A percentile compares a stretch with the other conserved stretches of the same genome.
Evolutionary conservation across 1,140 invertebrate species (phyloP).

Genomic region (Trichomalopsis sarcophagae): DNA sequence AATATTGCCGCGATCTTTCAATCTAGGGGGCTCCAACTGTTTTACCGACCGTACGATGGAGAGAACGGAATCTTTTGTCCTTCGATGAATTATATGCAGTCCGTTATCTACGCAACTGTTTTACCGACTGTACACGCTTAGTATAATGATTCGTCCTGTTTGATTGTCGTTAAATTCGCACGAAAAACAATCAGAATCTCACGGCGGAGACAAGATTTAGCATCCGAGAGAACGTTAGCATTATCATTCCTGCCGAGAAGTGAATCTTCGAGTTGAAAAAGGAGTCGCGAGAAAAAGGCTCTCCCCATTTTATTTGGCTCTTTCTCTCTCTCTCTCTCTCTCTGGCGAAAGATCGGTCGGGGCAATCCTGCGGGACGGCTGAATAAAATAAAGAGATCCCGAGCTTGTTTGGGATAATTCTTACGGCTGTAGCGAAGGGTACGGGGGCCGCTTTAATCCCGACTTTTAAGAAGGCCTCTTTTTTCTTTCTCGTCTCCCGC

Average conservation of each 20-base stretch:
- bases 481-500: conserved; percentile 16
- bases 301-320: conserved; percentile 29
- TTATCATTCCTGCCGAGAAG: neutral
- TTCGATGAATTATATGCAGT: no score
- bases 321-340: conserved; percentile 24
- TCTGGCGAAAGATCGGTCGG: conserved; percentile 37
- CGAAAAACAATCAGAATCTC: no score
- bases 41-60: no score
- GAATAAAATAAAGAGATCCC: conserved; percentile 64
- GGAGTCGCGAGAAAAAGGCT: conserved; percentile 23
- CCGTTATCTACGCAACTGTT: no score
- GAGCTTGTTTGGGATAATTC: conserved; percentile 52
- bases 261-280: conserved; percentile 8
- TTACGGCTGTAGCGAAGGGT: conserved; percentile 14
- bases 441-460: conserved; percentile 66
- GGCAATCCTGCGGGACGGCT: conserved; percentile 52
- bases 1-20: neutral
- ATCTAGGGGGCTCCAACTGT: neutral
- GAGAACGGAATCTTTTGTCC: no score
- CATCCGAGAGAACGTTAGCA: neutral
- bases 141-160: no score
- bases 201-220: no score
- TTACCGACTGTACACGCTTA: no score
- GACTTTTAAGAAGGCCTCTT: conserved; percentile 65
- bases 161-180: no score